phyloP scores from a whole-genome alignment of 2,113 vertebrate genomes.

The Atlantisia rogersi region DNA sequence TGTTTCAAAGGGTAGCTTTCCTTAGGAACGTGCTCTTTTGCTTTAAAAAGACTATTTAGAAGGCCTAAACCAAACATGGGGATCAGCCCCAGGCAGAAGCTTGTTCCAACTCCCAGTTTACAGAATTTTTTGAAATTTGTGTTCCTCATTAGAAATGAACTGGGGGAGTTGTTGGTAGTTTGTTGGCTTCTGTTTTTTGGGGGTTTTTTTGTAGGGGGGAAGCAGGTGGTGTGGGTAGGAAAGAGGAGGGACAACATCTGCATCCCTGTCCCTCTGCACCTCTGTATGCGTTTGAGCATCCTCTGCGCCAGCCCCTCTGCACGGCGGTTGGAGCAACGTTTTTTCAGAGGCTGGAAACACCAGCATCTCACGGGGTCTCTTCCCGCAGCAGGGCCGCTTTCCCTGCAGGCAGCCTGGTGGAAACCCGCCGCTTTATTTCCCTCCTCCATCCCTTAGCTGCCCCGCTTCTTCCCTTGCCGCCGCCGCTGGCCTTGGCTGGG shows the following conservation, averaged over 20 bases:
- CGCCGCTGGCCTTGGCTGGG: background rate
- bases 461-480: too few relatives aligned
- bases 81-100: accelerated
- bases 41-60: background rate
- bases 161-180: background rate
- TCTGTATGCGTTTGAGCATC: too few relatives aligned
- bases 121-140: too few relatives aligned
- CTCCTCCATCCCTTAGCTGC: accelerated
- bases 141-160: background rate
- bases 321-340: background rate
- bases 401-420: background rate
- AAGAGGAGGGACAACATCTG: background rate
- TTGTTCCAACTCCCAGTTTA: background rate
- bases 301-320: too few relatives aligned
- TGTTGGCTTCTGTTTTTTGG: too few relatives aligned
- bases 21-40: background rate
- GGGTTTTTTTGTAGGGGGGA: background rate
- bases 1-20: background rate
- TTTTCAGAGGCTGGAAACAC: background rate
- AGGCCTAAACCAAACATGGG: background rate
- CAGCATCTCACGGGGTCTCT: background rate
- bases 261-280: too few relatives aligned
- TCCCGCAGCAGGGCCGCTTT: background rate
- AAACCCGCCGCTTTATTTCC: accelerated
- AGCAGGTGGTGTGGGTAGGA: too few relatives aligned